Conservation (phyloP, 2,797 vertebrate species). For the Oreonectes daqikongensis region DNA sequence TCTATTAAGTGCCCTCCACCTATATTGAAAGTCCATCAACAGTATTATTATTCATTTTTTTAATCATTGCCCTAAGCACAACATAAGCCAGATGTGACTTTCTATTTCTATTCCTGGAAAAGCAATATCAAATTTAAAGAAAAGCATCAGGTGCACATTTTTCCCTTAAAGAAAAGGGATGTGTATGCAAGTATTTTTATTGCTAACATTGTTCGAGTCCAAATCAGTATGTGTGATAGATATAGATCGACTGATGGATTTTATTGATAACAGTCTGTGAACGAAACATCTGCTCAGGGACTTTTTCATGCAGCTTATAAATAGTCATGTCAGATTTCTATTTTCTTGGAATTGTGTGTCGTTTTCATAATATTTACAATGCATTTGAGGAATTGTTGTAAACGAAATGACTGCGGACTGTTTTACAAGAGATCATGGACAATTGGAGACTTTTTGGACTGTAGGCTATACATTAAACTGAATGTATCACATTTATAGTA, state of each 20-base stretch:
- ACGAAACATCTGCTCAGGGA: conserved; percentile 58
- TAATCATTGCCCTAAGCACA: conserved; percentile 20
- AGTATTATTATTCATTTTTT: neutral
- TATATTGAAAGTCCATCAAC: neutral
- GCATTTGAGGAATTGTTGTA: neutral
- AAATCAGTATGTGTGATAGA: conserved; percentile 21
- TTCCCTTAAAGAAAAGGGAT: neutral
- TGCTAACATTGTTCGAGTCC: conserved; percentile 32
- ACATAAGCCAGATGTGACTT: conserved; percentile 30
- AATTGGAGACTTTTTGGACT: conserved; percentile 11
- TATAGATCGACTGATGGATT: conserved; percentile 23
- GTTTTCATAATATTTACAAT: conserved; percentile 10
- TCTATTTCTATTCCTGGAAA: conserved; percentile 12
- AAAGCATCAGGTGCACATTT: conserved; percentile 37
- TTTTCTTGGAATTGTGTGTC: conserved; percentile 36
- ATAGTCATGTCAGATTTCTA: conserved; percentile 28
- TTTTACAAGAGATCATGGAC: neutral
- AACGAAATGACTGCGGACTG: neutral
- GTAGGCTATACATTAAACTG: neutral
- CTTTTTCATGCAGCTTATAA: conserved; percentile 48
- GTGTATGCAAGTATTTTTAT: conserved; percentile 11
- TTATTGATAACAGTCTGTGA: conserved; percentile 46
- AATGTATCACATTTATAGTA: conserved; percentile 16
- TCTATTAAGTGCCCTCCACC: conserved; percentile 31
- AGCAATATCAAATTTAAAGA: neutral